Base-by-base conservation (phyloP, 2,113 vertebrate species). In the Tretioscincus oriximinensis region DNA sequence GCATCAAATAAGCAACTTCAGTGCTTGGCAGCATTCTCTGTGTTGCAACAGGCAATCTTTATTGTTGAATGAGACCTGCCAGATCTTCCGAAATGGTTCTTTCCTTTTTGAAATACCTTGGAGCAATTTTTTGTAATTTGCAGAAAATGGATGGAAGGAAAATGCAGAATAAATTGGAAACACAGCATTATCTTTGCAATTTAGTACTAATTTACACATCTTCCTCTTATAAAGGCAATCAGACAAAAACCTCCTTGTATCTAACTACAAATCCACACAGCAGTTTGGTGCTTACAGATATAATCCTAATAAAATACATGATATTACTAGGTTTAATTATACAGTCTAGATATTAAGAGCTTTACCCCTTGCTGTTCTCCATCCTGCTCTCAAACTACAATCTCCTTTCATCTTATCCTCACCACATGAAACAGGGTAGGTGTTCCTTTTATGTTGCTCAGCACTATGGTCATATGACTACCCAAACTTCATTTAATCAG, bases 331-430 rank as follows among this genome's bases (percentile, higher is more conserved):
- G 80, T 86, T 88, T 90, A 88, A 92, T 91, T 92, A 89, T 86
- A 81, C 85, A 92, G 92, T 87, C 92, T 85, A 76, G 87, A 90
- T 91, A 92, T 93, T 93, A 95, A 92, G 81, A 89, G 87, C 82
- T 89, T 91, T 93, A 92, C 85, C 84, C 81, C 88, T 93, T 92
- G 86, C 90, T 93, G 87, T 90, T 90, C 85, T 86, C 58, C 79
- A 89, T 86, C 81, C 31, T 81, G 73, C 85, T 92, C 92, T 91
- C 90, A 89, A 88, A 82, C 80, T 87, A 83, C 45, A 80, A 61
- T 81, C 85, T 90, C 82, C 85, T 93, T 76, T 86, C 86, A 88
- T 91, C 90, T 88, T 87, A 70, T 79, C 85, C 84, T 91, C 86
- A 83, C 87, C 83, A 86, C 91, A 90, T 90, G 91, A 92, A 90